Evolutionary conservation across 2,888 invertebrate genomes (phyloP).

Genomic region (Sphaerophoria taeniata): DNA sequence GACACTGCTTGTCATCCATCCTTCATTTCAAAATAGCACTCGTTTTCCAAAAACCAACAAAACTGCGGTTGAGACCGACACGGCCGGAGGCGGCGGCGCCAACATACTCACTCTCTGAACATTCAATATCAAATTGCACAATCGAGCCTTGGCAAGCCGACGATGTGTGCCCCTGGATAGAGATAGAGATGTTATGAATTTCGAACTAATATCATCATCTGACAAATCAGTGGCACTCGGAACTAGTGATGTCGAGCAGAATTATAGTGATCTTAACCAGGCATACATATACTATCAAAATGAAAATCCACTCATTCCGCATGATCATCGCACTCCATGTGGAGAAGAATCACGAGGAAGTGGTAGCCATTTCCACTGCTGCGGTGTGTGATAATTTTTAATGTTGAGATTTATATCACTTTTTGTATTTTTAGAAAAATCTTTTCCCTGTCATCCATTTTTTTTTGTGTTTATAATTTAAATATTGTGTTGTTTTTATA

Average conservation of each 20-base stretch:
- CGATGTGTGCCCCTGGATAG: conserved; percentile 46
- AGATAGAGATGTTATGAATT: conserved; percentile 33
- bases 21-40: conserved; percentile 42
- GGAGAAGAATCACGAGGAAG: conserved; percentile 10
- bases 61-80: too few relatives aligned
- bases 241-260: conserved; percentile 30
- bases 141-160: conserved; percentile 23
- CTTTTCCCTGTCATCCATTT: background rate
- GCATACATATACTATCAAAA: conserved; percentile 8
- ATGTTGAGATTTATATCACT: conserved; percentile 50
- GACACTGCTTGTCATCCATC: conserved; percentile 15
- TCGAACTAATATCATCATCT: conserved; percentile 30
- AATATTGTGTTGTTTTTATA: conserved; percentile 39
- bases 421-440: conserved; percentile 41
- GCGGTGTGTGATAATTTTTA: conserved; percentile 56
- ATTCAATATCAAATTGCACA: conserved; percentile 66
- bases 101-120: conserved; percentile 20
- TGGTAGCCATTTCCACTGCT: conserved; percentile 7
- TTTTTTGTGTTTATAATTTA: conserved; percentile 58
- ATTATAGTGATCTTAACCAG: conserved; percentile 55
- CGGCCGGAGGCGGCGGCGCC: conserved; percentile 38
- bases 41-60: background rate
- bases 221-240: conserved; percentile 16
- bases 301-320: conserved; percentile 38
- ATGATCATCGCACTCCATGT: conserved; percentile 59